Conservation (phyloP, 2,113 vertebrate genomes). For the Sylvilagus bachmani region DNA sequence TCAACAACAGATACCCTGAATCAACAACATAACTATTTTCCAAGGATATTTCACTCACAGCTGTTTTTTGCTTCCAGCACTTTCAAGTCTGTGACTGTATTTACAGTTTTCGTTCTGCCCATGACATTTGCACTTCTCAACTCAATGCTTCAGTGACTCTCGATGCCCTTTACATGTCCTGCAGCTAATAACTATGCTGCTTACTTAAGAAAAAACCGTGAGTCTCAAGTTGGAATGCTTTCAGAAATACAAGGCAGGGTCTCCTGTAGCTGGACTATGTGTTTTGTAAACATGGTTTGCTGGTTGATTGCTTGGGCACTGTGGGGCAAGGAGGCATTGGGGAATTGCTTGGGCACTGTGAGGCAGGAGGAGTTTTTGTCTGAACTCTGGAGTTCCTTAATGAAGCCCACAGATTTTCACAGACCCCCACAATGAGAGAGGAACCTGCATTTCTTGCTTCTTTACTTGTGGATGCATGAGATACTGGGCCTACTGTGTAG, state of each 20-base stretch:
- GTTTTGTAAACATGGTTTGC: conserved; percentile 41
- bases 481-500: neutral
- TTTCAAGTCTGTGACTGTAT: conserved; percentile 57
- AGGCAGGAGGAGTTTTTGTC: neutral
- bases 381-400: neutral
- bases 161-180: conserved; percentile 79
- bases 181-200: conserved; percentile 67
- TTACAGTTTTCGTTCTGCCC: conserved; percentile 73
- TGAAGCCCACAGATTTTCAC: neutral
- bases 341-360: no score
- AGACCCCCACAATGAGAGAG: neutral
- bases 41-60: conserved; percentile 21
- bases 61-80: conserved; percentile 12
- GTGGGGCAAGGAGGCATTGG: no score
- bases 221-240: conserved; percentile 22
- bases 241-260: conserved; percentile 27
- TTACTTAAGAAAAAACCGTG: conserved; percentile 24
- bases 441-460: neutral
- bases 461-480: neutral
- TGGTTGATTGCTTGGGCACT: neutral
- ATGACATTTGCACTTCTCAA: conserved; percentile 84
- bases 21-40: conserved; percentile 49
- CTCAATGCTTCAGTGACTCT: conserved; percentile 78
- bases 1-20: neutral
- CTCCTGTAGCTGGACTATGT: neutral